phyloP scores from a whole-genome alignment of 2,113 vertebrate genomes.

The Entosphenus tridentatus region DNA sequence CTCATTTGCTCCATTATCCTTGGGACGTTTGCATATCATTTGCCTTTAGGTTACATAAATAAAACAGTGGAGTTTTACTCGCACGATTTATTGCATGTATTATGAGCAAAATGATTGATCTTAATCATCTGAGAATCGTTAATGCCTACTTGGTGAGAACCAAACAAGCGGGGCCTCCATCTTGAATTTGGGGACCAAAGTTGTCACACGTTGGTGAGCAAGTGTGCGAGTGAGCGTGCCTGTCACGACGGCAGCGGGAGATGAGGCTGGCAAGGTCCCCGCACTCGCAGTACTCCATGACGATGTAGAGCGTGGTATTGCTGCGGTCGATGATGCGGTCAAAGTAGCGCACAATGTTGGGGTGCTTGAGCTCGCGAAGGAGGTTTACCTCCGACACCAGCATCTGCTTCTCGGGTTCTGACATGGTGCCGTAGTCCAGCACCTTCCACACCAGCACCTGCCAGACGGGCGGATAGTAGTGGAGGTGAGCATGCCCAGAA shows the following conservation, averaged over 20 bases:
- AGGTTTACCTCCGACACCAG: conserved; percentile 88
- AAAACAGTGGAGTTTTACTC: too few relatives aligned
- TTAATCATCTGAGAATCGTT: too few relatives aligned
- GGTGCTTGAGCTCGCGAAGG: conserved; percentile 64
- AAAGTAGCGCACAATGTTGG: conserved; percentile 74
- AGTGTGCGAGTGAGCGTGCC: conserved; percentile 18
- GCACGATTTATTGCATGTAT: too few relatives aligned
- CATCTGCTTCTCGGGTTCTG: conserved; percentile 75
- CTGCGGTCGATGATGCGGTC: conserved; percentile 70
- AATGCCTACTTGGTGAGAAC: too few relatives aligned
- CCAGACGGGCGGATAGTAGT: neutral
- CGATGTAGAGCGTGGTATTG: conserved; percentile 60
- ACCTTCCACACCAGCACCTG: conserved; percentile 90
- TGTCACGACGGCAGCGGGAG: conserved; percentile 42
- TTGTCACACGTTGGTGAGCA: neutral
- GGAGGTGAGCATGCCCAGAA: too few relatives aligned
- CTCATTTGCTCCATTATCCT: too few relatives aligned
- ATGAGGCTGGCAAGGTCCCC: conserved; percentile 70
- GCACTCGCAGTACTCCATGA: conserved; percentile 88
- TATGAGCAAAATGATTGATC: too few relatives aligned
- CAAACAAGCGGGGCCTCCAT: too few relatives aligned
- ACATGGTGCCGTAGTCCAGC: conserved; percentile 77
- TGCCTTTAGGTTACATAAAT: too few relatives aligned
- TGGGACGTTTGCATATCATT: too few relatives aligned
- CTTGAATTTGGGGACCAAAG: too few relatives aligned